Evolutionary conservation across 2,797 vertebrate genomes (phyloP).

Genomic region (Mormyrus hasselquistii): DNA sequence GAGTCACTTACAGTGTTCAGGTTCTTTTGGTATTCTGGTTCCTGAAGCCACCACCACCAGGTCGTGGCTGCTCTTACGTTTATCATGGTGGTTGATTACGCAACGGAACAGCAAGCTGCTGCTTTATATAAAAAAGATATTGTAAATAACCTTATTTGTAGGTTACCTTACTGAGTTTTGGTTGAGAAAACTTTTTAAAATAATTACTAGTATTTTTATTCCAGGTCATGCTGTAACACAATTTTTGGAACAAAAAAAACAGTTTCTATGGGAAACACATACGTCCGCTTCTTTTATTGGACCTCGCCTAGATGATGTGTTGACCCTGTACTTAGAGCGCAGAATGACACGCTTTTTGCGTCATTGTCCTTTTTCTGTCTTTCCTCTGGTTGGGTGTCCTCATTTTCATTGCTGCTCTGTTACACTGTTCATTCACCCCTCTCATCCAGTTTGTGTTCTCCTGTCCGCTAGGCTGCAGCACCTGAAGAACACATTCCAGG

Average conservation of each 20-base stretch:
- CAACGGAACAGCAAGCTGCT: not conserved
- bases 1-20: not conserved
- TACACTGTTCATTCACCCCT: not conserved
- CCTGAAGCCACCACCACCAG: not conserved
- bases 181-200: not conserved
- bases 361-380: slow-evolving; percentile 7
- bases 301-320: not conserved
- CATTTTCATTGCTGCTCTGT: slow-evolving; percentile 9
- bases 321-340: not conserved
- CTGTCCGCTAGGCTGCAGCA: slow-evolving; percentile 60
- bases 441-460: slow-evolving; percentile 17
- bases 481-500: slow-evolving; percentile 69
- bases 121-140: not conserved
- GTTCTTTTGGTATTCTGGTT: not conserved
- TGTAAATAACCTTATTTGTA: not conserved
- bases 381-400: not conserved
- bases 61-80: not conserved
- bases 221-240: not conserved
- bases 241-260: not conserved
- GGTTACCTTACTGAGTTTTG: not conserved
- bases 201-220: not conserved
- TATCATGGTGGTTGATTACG: not conserved
- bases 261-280: not conserved
- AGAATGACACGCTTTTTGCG: not conserved
- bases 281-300: not conserved